Base-by-base conservation (phyloP, 2,113 vertebrate genomes). In the Microcebus tavaratra region DNA sequence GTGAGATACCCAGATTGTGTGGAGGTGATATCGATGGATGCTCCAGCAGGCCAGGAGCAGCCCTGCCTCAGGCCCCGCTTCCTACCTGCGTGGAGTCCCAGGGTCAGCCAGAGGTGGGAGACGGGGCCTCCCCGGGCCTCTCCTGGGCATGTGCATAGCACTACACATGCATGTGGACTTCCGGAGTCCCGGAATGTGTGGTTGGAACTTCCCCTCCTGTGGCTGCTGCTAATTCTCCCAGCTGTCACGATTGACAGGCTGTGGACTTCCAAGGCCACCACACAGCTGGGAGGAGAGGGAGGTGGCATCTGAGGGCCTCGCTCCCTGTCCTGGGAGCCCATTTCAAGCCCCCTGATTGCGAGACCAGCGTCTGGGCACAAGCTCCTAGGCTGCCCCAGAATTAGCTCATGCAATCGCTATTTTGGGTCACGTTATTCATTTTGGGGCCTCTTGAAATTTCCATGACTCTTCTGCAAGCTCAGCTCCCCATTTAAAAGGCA, bases 361-460 rank as follows among this genome's bases (percentile, higher is more conserved):
- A 18, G 11, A 70, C 48, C 67, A 25, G 90, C 79, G 68, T 87
- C 92, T 89, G 95, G 59, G 90, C 72, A 50, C 79, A 81, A 68
- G 95, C 31, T 53, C 10, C 55, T 17, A 59, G 45, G 29, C 87
- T 70, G 81, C 79, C 68, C 6, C 48, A 13, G 42, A 10, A 6
- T 92, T 57, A 92, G 73, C 81, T 90, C 61, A 50, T 70, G 45
- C 29, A 5, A 1, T 45, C 14, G n/a, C 23, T 45, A 4, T 73
- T 75, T 84, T 13, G 63, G 92, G 80, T 83, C 84, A 18, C 59
- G 55, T 42, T 55, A 42, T 70, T 88, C 93, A 83, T 70, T 92
- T 79, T 18, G 10, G 50, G 76, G 89, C 55, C 76, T 89, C 96
- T 88, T 80, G 70, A 94, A 84, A 75, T 95, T 90, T 94, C 94